Percentiles rank a stretch among this genome's conserved stretches.
phyloP scores from a whole-genome alignment of 2,888 invertebrate species.

The Aricia artaxerxes region DNA sequence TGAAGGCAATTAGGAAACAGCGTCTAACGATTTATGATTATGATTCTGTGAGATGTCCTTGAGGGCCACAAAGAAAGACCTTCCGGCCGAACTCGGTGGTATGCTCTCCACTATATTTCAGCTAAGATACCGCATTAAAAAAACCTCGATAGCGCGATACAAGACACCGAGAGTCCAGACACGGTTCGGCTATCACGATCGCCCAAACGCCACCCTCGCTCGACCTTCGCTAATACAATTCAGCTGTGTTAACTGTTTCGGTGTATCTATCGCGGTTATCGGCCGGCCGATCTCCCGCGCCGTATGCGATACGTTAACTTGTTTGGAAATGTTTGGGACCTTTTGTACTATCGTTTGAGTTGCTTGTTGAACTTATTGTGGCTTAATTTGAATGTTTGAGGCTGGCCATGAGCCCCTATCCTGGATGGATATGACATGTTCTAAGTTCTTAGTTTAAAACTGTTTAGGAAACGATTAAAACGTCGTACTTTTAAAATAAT shows the following conservation, averaged over 20 bases:
- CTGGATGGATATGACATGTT: background rate
- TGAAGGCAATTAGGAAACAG: no score
- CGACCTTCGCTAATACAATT: slow-evolving; percentile 4
- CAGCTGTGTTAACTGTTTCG: background rate
- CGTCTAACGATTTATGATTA: no score
- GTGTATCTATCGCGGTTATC: slow-evolving; percentile 7
- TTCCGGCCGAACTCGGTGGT: no score
- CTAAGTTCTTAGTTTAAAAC: background rate
- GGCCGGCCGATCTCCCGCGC: slow-evolving; percentile 11
- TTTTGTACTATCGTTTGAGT: background rate
- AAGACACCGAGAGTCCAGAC: no score
- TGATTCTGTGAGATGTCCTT: no score
- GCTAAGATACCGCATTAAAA: no score
- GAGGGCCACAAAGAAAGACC: no score
- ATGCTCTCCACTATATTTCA: no score
- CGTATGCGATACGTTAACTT: slow-evolving; percentile 21
- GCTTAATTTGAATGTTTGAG: background rate
- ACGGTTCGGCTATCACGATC: background rate
- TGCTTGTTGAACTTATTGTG: background rate
- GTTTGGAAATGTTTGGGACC: slow-evolving; percentile 1
- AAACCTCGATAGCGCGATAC: no score
- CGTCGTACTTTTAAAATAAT: background rate
- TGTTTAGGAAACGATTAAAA: background rate
- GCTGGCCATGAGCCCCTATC: background rate
- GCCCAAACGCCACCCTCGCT: background rate